A percentile compares a stretch with the other conserved stretches of the same genome.
Conservation (phyloP, 2,113 vertebrate species). For the Acrocephalus arundinaceus region DNA sequence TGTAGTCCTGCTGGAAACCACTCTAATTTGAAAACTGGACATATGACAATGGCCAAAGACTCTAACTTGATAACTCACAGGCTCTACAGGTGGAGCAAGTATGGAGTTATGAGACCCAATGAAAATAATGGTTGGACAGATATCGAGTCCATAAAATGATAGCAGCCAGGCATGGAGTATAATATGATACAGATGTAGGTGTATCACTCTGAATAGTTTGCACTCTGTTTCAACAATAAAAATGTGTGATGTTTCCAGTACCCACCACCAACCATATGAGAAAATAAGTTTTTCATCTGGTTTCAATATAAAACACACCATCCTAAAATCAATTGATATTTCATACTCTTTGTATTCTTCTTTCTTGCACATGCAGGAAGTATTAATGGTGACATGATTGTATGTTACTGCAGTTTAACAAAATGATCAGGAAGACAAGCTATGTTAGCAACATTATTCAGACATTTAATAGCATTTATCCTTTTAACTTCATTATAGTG, state of each 20-base stretch:
- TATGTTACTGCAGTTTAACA: conserved; percentile 65
- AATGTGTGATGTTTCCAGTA: conserved; percentile 54
- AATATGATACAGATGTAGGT: conserved; percentile 37
- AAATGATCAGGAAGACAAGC: conserved; percentile 65
- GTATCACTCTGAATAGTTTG: conserved; percentile 15
- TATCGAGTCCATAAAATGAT: conserved; percentile 56
- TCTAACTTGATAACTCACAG: conserved; percentile 6
- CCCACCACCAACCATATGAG: conserved; percentile 8
- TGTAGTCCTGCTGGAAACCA: conserved; percentile 14
- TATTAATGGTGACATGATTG: conserved; percentile 69
- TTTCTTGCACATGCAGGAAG: conserved; percentile 64
- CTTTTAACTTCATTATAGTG: conserved; percentile 64
- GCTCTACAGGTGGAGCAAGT: conserved; percentile 34
- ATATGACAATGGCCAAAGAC: conserved; percentile 11
- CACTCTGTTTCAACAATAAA: conserved; percentile 57
- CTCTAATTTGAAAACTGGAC: conserved; percentile 33
- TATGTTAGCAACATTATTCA: conserved; percentile 69
- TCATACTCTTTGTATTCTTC: conserved; percentile 61
- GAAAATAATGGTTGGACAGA: conserved; percentile 57
- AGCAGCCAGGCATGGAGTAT: conserved; percentile 13
- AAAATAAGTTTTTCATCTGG: conserved; percentile 43
- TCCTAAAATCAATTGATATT: conserved; percentile 63
- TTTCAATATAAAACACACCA: conserved; percentile 59
- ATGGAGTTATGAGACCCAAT: conserved; percentile 38
- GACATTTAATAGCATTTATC: conserved; percentile 72